Evolutionary conservation across 2,113 vertebrate species (phyloP).

Genomic region (Hippolais icterina): DNA sequence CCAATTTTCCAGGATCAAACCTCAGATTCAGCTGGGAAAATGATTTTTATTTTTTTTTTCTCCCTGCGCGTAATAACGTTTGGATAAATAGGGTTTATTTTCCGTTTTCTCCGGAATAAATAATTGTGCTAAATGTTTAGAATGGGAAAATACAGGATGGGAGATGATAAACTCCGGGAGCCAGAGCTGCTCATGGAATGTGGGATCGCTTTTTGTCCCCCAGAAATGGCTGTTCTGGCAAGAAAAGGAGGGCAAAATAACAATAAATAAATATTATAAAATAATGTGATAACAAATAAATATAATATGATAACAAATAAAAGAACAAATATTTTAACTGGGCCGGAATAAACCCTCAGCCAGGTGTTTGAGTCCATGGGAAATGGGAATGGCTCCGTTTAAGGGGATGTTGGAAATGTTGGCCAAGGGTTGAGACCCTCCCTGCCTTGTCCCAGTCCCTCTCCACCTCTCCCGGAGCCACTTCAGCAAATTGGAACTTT

Average conservation of each 20-base stretch:
- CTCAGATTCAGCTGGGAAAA: background rate
- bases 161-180: background rate
- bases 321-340: background rate
- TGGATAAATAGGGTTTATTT: background rate
- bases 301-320: no score
- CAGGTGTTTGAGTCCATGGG: background rate
- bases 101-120: background rate
- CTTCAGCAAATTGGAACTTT: background rate
- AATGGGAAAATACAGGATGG: background rate
- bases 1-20: background rate
- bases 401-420: background rate
- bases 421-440: background rate
- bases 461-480: background rate
- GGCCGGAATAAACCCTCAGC: background rate
- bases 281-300: no score
- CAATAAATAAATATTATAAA: no score
- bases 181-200: background rate
- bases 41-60: background rate
- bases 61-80: background rate
- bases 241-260: background rate
- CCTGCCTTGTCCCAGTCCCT: no score
- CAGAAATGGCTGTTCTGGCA: background rate
- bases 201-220: background rate
- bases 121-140: constrained; percentile 12
- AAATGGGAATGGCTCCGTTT: background rate